Evolutionary conservation across 2,888 invertebrate species (phyloP).

Genomic region (Alcis repandata): DNA sequence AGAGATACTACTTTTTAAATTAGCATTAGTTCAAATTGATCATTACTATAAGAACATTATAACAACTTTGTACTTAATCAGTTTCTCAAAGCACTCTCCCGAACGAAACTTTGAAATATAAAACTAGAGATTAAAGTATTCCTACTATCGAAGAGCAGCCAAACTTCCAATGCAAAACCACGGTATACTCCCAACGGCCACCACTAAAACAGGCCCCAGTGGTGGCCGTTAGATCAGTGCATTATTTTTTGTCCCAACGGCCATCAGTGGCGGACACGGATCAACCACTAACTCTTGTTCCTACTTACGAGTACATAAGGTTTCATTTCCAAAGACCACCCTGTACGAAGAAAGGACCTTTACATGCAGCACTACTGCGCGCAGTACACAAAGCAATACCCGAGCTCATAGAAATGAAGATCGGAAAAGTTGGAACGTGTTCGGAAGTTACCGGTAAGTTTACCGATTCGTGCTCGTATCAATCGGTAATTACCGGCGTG

Average conservation of each 20-base stretch:
- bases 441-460: slow-evolving; percentile 35
- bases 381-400: slow-evolving; percentile 33
- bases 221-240: no score
- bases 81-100: no score
- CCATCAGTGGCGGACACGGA: no score
- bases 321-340: slow-evolving; percentile 6
- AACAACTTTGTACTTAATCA: no score
- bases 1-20: no score
- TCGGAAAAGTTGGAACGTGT: slow-evolving; percentile 20
- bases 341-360: no score
- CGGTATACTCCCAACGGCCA: no score
- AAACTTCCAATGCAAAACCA: not conserved
- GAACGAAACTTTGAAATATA: not conserved
- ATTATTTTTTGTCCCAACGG: no score
- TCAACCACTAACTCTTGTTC: not conserved
- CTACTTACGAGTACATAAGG: not conserved
- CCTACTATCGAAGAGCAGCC: not conserved
- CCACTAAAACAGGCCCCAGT: no score
- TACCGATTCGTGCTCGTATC: slow-evolving; percentile 37
- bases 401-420: slow-evolving; percentile 32
- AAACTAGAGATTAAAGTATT: not conserved
- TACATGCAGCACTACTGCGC: slow-evolving; percentile 13
- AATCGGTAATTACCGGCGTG: slow-evolving; percentile 38
- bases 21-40: no score
- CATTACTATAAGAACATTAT: no score